These are phyloP conservation scores for Buathra laborator DNA, from an alignment of 2,888 invertebrate genomes.

Conservation along the genomic window DNA sequence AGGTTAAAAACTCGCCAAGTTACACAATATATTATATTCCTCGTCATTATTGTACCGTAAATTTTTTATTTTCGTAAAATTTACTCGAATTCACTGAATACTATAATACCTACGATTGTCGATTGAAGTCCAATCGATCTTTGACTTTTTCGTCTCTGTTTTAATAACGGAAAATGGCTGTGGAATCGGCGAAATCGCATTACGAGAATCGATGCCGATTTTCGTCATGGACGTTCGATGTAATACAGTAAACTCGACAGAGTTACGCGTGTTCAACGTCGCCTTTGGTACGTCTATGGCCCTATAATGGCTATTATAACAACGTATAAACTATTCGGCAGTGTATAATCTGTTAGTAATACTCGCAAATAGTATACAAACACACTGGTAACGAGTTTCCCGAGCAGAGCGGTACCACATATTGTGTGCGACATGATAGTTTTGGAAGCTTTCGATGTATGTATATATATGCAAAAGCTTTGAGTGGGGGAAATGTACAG, in stretches of 20 bases:
- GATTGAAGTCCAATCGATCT: no score
- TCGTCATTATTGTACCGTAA: neutral
- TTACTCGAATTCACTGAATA: no score
- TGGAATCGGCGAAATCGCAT: no score
- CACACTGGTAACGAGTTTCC: constrained; percentile 43
- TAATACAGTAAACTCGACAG: neutral
- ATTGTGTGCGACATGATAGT: neutral
- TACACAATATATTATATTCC: constrained; percentile 22
- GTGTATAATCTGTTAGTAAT: constrained; percentile 32
- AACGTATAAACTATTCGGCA: constrained; percentile 10
- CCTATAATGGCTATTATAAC: neutral
- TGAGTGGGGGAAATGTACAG: neutral
- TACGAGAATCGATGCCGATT: no score
- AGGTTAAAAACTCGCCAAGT: neutral
- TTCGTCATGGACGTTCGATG: no score
- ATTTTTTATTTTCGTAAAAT: no score
- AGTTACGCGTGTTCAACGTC: neutral
- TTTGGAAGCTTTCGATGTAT: neutral
- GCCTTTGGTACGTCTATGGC: neutral
- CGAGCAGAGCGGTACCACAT: neutral
- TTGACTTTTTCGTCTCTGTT: no score
- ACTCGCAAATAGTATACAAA: constrained; percentile 35
- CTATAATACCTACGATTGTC: no score
- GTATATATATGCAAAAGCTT: neutral
- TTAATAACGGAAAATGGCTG: no score